Evolutionary conservation across 2,797 vertebrate genomes (phyloP).

Genomic region (Labroides dimidiatus): DNA sequence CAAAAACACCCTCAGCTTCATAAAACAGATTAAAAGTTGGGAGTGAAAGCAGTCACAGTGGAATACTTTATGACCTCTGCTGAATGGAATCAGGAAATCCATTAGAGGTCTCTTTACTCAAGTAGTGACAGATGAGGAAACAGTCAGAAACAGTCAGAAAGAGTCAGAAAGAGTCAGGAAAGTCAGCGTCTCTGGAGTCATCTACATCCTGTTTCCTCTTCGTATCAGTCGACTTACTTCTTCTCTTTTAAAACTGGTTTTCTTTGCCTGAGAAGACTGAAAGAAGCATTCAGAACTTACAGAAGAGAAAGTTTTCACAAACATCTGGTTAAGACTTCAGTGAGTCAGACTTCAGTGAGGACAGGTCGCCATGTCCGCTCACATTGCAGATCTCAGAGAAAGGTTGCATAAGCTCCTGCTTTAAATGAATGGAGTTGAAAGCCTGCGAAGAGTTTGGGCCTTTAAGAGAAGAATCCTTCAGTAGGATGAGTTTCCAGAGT

Average conservation of each 20-base stretch:
- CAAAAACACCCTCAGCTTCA: background rate
- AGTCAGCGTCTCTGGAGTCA: slow-evolving; percentile 2
- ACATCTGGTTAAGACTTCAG: background rate
- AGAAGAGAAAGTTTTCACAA: rapidly evolving
- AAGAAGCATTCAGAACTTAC: too few species aligned
- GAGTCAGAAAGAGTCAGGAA: too few species aligned
- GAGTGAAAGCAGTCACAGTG: too few species aligned
- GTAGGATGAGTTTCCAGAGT: too few species aligned
- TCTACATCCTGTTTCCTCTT: slow-evolving; percentile 26
- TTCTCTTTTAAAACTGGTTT: slow-evolving; percentile 10
- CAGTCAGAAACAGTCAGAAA: too few species aligned
- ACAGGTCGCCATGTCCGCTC: slow-evolving; percentile 14
- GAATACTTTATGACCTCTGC: too few species aligned
- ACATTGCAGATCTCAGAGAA: too few species aligned
- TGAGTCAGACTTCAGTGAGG: slow-evolving; percentile 30
- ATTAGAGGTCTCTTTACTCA: slow-evolving; percentile 20
- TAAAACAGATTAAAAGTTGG: background rate
- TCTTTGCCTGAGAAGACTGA: too few species aligned
- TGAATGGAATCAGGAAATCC: slow-evolving; percentile 46
- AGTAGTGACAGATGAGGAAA: slow-evolving; percentile 31
- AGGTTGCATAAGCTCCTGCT: slow-evolving; percentile 26
- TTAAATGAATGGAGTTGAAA: slow-evolving; percentile 51
- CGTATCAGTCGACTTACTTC: slow-evolving; percentile 37
- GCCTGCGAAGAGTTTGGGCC: slow-evolving; percentile 13
- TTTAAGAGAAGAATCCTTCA: slow-evolving; percentile 36